Evolutionary conservation across 2,113 vertebrate species (phyloP), one percentile per base, ranked within the genome.

Genomic region (Cebidichthys violaceus): DNA sequence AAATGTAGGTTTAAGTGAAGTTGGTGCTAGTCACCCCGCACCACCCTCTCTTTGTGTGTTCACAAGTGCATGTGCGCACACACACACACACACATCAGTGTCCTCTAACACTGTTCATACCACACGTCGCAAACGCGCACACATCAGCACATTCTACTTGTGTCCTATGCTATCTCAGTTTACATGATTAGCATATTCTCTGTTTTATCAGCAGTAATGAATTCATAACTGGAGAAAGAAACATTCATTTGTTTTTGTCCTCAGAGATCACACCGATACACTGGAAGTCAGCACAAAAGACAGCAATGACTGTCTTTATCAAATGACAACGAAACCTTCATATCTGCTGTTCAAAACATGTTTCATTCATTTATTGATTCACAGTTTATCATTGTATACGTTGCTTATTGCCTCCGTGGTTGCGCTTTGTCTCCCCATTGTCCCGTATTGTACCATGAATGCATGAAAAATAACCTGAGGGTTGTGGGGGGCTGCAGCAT

Each of bases 141-240:
- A 47, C 39, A 20, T 13, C 11, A 61, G 66, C 45, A 18, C 50
- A 47, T 62, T 47, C 17, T 18, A 20, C 74, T 65, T 55, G 41
- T 29, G 60, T 72, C 70, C 60, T 47, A 13, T 64, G 78, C 72
- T 43, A 3, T 80, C 81, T 70, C 67, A 55, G 52, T 69, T 81
- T 37, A 64, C 60, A 70, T 45, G 1, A 86, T 90, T 72, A 85
- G 69, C 86, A 85, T 88, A 83, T 52, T 71, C 50, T 75, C 17
- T 59, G 65, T 82, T 77, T 84, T 62, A 57, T 86, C 69, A 82
- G 68, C 65, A 60, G 70, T 84, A 83, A 81, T 89, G 35, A 76
- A 89, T 87, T 90, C 79, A 75, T 85, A 75, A 75, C 59, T 29
- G 57, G 10, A 52, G 59, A 81, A 61, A 82, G 31, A 80, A 77